Evolutionary conservation across 2,113 vertebrate species (phyloP).

Genomic region (Sciurus niger): DNA sequence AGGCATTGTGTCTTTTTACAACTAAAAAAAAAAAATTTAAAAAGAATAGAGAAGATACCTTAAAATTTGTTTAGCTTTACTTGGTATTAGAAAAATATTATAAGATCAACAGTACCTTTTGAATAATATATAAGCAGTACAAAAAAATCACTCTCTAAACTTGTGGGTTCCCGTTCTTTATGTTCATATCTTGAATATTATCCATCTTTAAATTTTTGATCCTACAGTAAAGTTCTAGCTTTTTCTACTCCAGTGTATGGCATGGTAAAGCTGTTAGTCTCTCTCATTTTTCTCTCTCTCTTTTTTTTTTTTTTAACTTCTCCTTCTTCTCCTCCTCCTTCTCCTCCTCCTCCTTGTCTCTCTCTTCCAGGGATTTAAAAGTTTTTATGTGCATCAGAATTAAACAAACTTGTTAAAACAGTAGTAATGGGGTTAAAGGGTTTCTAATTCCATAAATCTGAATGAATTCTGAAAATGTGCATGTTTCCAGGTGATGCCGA

Average conservation of each 20-base stretch:
- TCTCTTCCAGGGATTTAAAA: background rate
- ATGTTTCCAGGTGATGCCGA: background rate
- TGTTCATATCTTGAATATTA: background rate
- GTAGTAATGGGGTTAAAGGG: background rate
- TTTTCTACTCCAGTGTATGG: background rate
- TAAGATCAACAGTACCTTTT: background rate
- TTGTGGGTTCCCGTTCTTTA: background rate
- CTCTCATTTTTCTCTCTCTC: background rate
- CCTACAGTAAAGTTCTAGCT: background rate
- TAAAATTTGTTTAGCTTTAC: background rate
- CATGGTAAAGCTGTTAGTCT: too few species aligned
- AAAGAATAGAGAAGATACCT: background rate
- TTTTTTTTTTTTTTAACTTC: rapidly evolving
- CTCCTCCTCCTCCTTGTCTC: background rate
- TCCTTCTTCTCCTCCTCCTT: background rate
- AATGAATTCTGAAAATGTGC: background rate
- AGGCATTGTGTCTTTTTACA: too few species aligned
- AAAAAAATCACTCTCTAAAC: background rate
- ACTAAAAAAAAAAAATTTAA: too few species aligned
- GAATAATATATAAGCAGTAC: background rate
- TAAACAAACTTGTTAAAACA: background rate
- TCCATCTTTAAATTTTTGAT: background rate
- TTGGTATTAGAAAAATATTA: background rate
- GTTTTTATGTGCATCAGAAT: background rate
- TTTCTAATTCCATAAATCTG: background rate